A percentile compares a stretch with the other conserved stretches of the same genome.
phyloP scores from a whole-genome alignment of 1,140 invertebrate species.

The Pseudomyrmex concolor region DNA sequence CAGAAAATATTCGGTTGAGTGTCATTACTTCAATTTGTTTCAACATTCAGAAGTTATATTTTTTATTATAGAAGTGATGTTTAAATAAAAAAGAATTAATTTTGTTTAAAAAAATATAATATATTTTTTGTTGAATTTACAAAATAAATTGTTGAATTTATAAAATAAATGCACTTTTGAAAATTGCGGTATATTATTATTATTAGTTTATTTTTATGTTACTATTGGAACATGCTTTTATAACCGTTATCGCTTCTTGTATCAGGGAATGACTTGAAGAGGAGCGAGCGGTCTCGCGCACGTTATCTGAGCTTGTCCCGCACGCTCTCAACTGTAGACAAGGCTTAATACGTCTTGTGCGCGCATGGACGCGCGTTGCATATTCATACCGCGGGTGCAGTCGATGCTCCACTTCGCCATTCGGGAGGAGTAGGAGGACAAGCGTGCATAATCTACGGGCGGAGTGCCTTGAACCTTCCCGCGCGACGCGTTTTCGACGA shows the following conservation, averaged over 20 bases:
- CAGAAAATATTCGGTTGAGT: background rate
- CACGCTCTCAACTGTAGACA: slow-evolving; percentile 20
- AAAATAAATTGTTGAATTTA: too few species aligned
- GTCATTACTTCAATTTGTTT: background rate
- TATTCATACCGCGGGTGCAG: slow-evolving; percentile 71
- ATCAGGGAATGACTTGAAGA: background rate
- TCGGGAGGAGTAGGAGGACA: slow-evolving; percentile 74
- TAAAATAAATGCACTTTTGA: too few species aligned
- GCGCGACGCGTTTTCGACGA: slow-evolving; percentile 67
- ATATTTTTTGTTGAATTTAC: too few species aligned
- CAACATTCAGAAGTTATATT: background rate
- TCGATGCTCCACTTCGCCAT: slow-evolving; percentile 74
- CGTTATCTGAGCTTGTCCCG: slow-evolving; percentile 23
- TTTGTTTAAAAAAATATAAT: too few species aligned
- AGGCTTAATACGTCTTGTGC: slow-evolving; percentile 47
- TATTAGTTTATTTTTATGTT: background rate
- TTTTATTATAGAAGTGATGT: too few species aligned
- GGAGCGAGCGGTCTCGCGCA: slow-evolving; percentile 7
- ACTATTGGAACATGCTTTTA: background rate
- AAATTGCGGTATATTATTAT: too few species aligned
- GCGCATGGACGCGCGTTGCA: slow-evolving; percentile 69
- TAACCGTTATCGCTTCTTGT: background rate
- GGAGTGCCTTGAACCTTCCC: slow-evolving; percentile 64
- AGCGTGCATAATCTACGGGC: slow-evolving; percentile 75
- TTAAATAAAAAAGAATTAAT: too few species aligned